Evolutionary conservation across 2,797 vertebrate species (phyloP).

Genomic region (Micropoecilia bifurca): DNA sequence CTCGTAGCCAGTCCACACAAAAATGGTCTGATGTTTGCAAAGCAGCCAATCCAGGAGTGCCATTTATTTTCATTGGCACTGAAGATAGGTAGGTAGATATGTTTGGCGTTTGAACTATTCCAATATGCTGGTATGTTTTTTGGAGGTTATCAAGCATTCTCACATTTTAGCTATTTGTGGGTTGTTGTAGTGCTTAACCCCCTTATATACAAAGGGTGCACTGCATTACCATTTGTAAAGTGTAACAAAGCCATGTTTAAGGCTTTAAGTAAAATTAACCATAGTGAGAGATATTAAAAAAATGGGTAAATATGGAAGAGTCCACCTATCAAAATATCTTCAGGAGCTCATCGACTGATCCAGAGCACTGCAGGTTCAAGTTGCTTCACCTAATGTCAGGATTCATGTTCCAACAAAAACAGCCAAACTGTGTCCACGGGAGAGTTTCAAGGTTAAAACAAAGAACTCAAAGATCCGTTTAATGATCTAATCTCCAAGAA

Average conservation of each 20-base stretch:
- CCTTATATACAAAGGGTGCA: too few species aligned
- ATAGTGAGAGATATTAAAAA: background rate
- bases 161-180: background rate
- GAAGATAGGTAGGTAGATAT: background rate
- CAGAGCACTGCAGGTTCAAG: background rate
- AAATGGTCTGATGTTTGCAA: too few species aligned
- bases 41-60: too few species aligned
- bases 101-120: background rate
- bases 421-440: background rate
- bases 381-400: background rate
- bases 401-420: background rate
- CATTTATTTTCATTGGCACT: too few species aligned
- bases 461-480: background rate
- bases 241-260: background rate
- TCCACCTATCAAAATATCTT: background rate
- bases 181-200: background rate
- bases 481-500: background rate
- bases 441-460: background rate
- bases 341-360: background rate
- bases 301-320: background rate
- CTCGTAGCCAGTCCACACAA: too few species aligned
- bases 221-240: background rate
- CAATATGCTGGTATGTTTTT: too few species aligned
- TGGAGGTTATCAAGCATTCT: background rate
- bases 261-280: background rate